Base-by-base conservation (phyloP, 2,888 invertebrate species). In the Acanthosepion pharaonis region DNA sequence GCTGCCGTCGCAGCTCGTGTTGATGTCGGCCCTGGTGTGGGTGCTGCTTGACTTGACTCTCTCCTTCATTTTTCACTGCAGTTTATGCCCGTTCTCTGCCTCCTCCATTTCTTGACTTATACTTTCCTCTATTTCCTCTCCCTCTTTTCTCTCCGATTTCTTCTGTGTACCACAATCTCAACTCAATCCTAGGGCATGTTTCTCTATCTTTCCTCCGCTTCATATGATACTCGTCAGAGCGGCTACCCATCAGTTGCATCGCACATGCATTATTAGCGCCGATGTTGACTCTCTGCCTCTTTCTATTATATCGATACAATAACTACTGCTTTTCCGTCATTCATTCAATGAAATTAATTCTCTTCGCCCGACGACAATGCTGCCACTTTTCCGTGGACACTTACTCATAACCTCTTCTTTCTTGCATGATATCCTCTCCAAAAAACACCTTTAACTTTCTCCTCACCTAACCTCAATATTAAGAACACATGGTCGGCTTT, bases 1-100 rank as follows among this genome's bases (percentile, higher is more conserved):
- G 78, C 78, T n/a, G 78, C n/a, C 78, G 78, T 78, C 78, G 78
- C 78, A 78, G n/a, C n/a, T 33, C 78, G n/a, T n/a, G 78, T n/a
- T 78, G n/a, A 78, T n/a, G 78, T 33, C 78, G 33, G 78, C 78
- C 78, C 78, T 78, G 33, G 78, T 78, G 78, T 78, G n/a, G 78
- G 78, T 78, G 78, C 78, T 78, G 78, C 78, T 78, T 78, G n/a
- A 33, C n/a, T 78, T 18, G 11, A n/a, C n/a, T n/a, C 78, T n/a
- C n/a, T 78, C 78, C 11, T 15, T 11, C n/a, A 15, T 11, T 33
- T 15, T n/a, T 78, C n/a, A n/a, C n/a, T 33, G 78, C 78, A 78
- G 33, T 33, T 78, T 78, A 15, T 78, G 20, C 78, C 33, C 78
- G 78, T 33, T 78, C 78, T 78, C n/a, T n/a, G 78, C n/a, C n/a